phyloP scores from a whole-genome alignment of 2,113 vertebrate species.

The Eidolon helvum region DNA sequence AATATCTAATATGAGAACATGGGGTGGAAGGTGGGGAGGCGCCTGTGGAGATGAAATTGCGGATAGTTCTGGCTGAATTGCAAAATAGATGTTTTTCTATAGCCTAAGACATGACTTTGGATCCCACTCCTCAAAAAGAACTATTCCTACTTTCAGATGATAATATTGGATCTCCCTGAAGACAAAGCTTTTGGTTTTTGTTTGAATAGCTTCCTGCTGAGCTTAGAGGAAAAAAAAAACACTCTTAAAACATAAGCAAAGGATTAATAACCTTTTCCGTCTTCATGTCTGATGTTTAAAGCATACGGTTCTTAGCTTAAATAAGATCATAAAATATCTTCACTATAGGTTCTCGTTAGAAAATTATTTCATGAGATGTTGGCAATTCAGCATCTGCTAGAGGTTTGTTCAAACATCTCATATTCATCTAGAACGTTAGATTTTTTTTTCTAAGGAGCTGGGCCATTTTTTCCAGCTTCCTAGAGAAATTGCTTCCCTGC shows the following conservation, averaged over 20 bases:
- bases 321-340: slow-evolving; percentile 5
- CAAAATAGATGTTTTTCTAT: background rate
- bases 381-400: slow-evolving; percentile 52
- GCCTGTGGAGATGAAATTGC: background rate
- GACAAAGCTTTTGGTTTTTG: background rate
- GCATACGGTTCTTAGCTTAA: background rate
- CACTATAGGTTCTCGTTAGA: slow-evolving; percentile 20
- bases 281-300: background rate
- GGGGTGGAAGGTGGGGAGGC: background rate
- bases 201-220: background rate
- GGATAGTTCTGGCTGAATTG: background rate
- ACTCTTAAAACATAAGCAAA: background rate
- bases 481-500: background rate
- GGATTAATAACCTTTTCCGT: background rate
- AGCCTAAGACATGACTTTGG: background rate
- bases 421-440: background rate
- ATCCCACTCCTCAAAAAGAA: background rate
- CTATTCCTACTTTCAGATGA: background rate
- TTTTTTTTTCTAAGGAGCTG: background rate
- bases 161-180: background rate
- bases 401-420: slow-evolving; percentile 62
- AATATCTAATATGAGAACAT: background rate
- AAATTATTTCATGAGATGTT: slow-evolving; percentile 52
- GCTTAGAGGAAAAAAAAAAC: background rate
- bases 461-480: background rate